Percentiles rank a stretch among this genome's conserved stretches.
phyloP scores from a whole-genome alignment of 2,797 vertebrate genomes.

The Acanthurus tractus region DNA sequence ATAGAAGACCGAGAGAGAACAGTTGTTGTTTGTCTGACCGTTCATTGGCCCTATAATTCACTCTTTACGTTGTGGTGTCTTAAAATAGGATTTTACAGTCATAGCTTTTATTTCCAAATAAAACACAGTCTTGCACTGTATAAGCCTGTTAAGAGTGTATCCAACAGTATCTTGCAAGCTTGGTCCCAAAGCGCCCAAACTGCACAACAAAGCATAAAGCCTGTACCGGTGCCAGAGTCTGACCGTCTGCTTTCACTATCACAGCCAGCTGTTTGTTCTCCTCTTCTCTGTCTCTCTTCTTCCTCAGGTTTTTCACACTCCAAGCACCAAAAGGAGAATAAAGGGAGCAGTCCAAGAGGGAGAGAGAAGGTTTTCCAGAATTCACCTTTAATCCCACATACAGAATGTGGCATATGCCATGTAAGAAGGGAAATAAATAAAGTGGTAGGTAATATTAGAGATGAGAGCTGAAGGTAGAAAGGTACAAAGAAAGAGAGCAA shows the following conservation, averaged over 20 bases:
- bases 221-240: constrained; percentile 44
- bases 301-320: constrained; percentile 35
- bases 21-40: constrained; percentile 51
- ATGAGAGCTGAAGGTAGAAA: constrained; percentile 52
- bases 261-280: constrained; percentile 61
- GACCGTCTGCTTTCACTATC: constrained; percentile 69
- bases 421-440: constrained; percentile 43
- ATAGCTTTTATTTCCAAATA: constrained; percentile 64
- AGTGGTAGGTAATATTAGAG: constrained; percentile 51
- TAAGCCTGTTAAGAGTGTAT: constrained; percentile 74
- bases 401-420: constrained; percentile 44
- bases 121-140: constrained; percentile 57
- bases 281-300: constrained; percentile 35
- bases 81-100: constrained; percentile 75
- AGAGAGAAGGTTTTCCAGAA: constrained; percentile 44
- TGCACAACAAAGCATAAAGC: constrained; percentile 67
- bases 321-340: constrained; percentile 48
- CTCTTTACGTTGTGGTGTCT: constrained; percentile 56
- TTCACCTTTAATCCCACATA: constrained; percentile 70
- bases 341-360: constrained; percentile 46
- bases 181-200: constrained; percentile 60
- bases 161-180: constrained; percentile 50
- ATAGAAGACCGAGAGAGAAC: constrained; percentile 4
- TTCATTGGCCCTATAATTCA: constrained; percentile 61
- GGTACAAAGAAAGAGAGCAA: constrained; percentile 39